Evolutionary conservation across 1,140 invertebrate genomes (phyloP).

Genomic region (Grapholita molesta): DNA sequence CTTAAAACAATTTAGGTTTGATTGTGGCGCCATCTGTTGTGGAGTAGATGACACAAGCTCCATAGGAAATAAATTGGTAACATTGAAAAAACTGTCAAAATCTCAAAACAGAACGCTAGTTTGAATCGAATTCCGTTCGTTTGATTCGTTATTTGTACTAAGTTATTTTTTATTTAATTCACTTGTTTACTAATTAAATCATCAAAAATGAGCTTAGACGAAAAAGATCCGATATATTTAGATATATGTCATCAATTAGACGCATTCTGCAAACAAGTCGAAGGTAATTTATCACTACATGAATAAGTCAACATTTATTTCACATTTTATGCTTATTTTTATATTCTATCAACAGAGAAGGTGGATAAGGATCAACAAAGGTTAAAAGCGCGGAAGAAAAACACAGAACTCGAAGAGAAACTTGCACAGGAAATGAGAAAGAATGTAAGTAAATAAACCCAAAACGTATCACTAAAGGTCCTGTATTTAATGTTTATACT

Average conservation of each 20-base stretch:
- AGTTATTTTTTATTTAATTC: background rate
- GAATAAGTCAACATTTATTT: background rate
- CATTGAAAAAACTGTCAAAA: too few species aligned
- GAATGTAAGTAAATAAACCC: slow-evolving; percentile 45
- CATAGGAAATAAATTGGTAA: too few species aligned
- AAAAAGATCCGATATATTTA: slow-evolving; percentile 37
- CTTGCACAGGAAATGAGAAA: slow-evolving; percentile 47
- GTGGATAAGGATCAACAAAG: slow-evolving; percentile 48
- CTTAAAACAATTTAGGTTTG: background rate
- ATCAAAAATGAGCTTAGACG: slow-evolving; percentile 30
- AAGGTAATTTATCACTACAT: slow-evolving; percentile 34
- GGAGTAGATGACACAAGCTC: background rate
- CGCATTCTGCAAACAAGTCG: slow-evolving; percentile 38
- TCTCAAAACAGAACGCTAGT: background rate
- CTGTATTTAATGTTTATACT: too few species aligned
- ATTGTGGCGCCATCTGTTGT: background rate
- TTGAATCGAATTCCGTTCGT: background rate
- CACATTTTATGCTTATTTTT: background rate
- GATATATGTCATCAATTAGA: slow-evolving; percentile 37
- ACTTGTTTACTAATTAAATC: background rate
- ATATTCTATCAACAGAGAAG: slow-evolving; percentile 44
- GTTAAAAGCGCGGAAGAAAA: slow-evolving; percentile 50
- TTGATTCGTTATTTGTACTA: background rate
- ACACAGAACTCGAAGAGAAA: slow-evolving; percentile 51
- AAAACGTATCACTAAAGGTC: too few species aligned